Conservation (phyloP, 2,113 vertebrate genomes). For the Oryctolagus cuniculus region mOryCun1.1 NC_091433.1:69743501-69744000, state of each 20-base stretch:
- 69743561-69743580: not conserved
- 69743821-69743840: too few species aligned
- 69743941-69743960: not conserved
- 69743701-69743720: too few species aligned
- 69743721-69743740: too few species aligned
- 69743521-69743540: not conserved
- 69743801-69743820: too few species aligned
- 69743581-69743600: not conserved
- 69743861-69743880: too few species aligned
- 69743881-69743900: too few species aligned
- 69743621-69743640: not conserved
- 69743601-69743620: not conserved
- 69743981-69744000: not conserved
- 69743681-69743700: not conserved
- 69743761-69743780: too few species aligned
- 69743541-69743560: not conserved
- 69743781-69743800: too few species aligned
- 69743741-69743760: too few species aligned
- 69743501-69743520: not conserved
- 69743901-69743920: too few species aligned
- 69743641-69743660: not conserved
- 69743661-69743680: not conserved
- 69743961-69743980: not conserved
- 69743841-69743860: too few species aligned
- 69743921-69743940: not conserved